Evolutionary conservation across 2,113 vertebrate species (phyloP).

Genomic region (Melanostigma gelatinosum): DNA sequence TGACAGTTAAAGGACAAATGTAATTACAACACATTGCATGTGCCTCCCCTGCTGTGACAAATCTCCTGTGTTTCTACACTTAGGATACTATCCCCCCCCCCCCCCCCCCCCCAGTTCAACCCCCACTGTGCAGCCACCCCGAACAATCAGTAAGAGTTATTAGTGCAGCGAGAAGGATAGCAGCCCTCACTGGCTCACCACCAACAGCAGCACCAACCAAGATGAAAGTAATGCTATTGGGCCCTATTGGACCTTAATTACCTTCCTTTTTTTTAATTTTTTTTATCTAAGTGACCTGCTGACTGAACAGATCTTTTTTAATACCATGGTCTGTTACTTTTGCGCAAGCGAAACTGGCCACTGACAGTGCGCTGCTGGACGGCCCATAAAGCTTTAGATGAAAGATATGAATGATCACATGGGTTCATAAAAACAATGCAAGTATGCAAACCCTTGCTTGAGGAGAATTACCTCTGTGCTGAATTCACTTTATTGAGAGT

Average conservation of each 20-base stretch:
- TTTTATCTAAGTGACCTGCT: slow-evolving; percentile 9
- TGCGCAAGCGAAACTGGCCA: background rate
- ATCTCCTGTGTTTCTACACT: background rate
- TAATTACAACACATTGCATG: background rate
- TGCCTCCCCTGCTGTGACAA: background rate
- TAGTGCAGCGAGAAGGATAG: background rate
- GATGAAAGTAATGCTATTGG: background rate
- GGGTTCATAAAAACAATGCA: slow-evolving; percentile 14
- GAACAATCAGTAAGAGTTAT: background rate
- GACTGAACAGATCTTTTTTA: slow-evolving; percentile 6
- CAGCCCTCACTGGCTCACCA: slow-evolving; percentile 11
- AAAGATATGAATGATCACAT: slow-evolving; percentile 7
- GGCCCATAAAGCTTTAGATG: background rate
- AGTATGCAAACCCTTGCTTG: slow-evolving; percentile 36
- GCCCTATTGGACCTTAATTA: background rate
- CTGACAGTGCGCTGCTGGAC: background rate
- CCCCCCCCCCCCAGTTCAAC: background rate
- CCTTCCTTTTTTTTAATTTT: background rate
- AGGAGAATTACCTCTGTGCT: slow-evolving; percentile 17
- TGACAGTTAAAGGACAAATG: background rate
- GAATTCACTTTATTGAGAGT: slow-evolving; percentile 21
- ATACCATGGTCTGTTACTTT: background rate
- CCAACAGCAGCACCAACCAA: background rate
- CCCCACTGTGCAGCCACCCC: background rate
- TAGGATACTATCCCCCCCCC: background rate